Conservation (phyloP, 2,797 vertebrate species). For the Luscinia luscinia region DNA sequence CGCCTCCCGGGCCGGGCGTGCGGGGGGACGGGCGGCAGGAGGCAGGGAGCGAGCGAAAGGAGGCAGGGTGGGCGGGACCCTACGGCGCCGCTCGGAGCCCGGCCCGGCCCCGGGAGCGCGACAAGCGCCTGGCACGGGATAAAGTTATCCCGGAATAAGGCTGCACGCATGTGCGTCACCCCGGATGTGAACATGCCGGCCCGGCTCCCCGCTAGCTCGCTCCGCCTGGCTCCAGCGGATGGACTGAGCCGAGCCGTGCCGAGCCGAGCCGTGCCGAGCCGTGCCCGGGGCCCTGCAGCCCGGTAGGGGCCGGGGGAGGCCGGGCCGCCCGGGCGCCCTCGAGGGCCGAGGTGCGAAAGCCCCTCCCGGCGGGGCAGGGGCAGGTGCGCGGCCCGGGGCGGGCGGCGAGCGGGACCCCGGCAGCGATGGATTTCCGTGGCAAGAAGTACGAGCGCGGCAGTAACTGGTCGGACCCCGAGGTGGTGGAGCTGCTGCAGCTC, state of each 20-base stretch:
- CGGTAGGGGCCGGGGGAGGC: background rate
- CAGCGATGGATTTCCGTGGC: slow-evolving; percentile 86
- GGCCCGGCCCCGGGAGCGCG: slow-evolving; percentile 5
- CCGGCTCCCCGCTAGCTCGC: slow-evolving; percentile 33
- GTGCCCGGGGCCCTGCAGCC: background rate
- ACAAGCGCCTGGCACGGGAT: slow-evolving; percentile 80
- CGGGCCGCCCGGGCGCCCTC: background rate
- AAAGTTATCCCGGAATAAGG: slow-evolving; percentile 92
- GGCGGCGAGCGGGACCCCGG: background rate
- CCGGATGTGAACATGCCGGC: slow-evolving; percentile 83
- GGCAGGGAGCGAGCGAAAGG: background rate
- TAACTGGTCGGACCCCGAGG: slow-evolving; percentile 92
- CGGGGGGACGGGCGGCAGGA: background rate
- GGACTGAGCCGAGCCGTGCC: slow-evolving; percentile 24
- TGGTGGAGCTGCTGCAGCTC: slow-evolving; percentile 89
- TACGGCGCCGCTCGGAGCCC: background rate
- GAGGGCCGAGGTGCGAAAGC: background rate
- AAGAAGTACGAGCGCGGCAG: slow-evolving; percentile 90
- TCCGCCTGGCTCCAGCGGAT: background rate
- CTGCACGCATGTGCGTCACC: slow-evolving; percentile 91
- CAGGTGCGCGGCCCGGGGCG: background rate
- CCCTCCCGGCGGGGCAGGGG: background rate
- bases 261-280: background rate
- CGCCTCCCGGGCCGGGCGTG: background rate
- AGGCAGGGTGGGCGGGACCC: background rate